phyloP scores from a whole-genome alignment of 2,888 invertebrate species.

The Hartigia nigra region DNA sequence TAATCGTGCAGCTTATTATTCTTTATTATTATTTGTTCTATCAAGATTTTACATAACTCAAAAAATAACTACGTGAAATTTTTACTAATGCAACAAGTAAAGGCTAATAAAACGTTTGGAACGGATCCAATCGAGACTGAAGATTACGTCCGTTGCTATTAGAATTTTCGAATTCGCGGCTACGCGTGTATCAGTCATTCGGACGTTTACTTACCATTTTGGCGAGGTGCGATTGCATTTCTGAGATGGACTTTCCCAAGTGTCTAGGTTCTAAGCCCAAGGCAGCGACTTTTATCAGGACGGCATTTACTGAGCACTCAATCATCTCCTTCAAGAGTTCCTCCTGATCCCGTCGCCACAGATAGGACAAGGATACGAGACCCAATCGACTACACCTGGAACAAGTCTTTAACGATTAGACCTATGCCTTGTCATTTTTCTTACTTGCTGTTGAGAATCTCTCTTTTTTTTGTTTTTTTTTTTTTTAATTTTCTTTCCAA shows the following conservation, averaged over 20 bases:
- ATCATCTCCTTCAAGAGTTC: slow-evolving; percentile 98
- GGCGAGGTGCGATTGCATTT: slow-evolving; percentile 88
- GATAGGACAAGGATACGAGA: slow-evolving; percentile 88
- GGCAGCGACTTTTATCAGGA: slow-evolving; percentile 97
- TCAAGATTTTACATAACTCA: slow-evolving; percentile 25
- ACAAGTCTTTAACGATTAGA: slow-evolving; percentile 19
- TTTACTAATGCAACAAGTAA: slow-evolving; percentile 31
- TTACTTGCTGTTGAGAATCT: neutral
- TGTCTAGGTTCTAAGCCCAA: slow-evolving; percentile 91
- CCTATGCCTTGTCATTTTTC: neutral
- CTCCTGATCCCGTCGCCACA: slow-evolving; percentile 96
- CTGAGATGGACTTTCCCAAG: slow-evolving; percentile 85
- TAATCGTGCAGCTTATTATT: neutral
- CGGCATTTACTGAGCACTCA: slow-evolving; percentile 88
- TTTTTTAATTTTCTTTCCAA: neutral
- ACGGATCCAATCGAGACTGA: slow-evolving; percentile 36
- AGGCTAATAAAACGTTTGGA: slow-evolving; percentile 31
- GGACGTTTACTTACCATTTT: slow-evolving; percentile 74
- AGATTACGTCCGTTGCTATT: slow-evolving; percentile 22
- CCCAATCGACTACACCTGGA: slow-evolving; percentile 89
- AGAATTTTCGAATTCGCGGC: slow-evolving; percentile 20
- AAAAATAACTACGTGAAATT: slow-evolving; percentile 45
- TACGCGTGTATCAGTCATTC: slow-evolving; percentile 11
- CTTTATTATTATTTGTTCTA: slow-evolving; percentile 23
- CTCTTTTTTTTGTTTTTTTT: slow-evolving; percentile 11